These are phyloP conservation scores for Camponotus pennsylvanicus DNA, from an alignment of 1,140 invertebrate species.

Conservation along the genomic window DNA sequence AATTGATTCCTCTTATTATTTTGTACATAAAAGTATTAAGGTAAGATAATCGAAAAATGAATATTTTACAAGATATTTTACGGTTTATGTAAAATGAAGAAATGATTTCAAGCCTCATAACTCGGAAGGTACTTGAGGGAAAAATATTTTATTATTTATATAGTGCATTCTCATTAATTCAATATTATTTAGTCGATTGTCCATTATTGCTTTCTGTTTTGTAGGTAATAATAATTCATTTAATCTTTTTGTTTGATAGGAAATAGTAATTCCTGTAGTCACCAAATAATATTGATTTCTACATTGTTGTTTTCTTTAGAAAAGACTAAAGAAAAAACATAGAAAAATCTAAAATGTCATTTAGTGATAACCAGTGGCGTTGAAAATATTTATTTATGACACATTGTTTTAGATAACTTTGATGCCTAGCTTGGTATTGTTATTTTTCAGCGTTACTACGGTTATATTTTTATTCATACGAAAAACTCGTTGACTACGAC, in stretches of 20 bases:
- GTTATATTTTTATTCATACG: conserved; percentile 27
- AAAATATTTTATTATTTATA: too few species aligned
- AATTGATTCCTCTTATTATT: too few species aligned
- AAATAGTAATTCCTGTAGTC: not conserved
- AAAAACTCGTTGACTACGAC: conserved; percentile 36
- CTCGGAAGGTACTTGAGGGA: too few species aligned
- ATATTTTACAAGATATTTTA: too few species aligned
- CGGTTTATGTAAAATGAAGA: too few species aligned
- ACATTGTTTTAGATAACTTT: conserved; percentile 1
- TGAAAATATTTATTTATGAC: not conserved
- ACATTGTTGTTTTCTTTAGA: not conserved
- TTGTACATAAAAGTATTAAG: too few species aligned
- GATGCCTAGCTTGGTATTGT: not conserved
- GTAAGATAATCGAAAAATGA: too few species aligned
- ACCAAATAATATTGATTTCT: not conserved
- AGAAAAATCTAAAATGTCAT: not conserved
- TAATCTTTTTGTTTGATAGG: not conserved
- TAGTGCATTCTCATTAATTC: not conserved
- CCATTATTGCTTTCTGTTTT: conserved; percentile 25
- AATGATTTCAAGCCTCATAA: too few species aligned
- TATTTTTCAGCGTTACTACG: conserved; percentile 3
- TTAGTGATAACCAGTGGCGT: not conserved
- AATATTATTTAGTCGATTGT: not conserved
- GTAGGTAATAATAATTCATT: not conserved
- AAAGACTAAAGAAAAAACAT: not conserved